Conservation (phyloP, 37 sponge, comb jelly and placozoan genomes). For the Dysidea cf. avara region DNA sequence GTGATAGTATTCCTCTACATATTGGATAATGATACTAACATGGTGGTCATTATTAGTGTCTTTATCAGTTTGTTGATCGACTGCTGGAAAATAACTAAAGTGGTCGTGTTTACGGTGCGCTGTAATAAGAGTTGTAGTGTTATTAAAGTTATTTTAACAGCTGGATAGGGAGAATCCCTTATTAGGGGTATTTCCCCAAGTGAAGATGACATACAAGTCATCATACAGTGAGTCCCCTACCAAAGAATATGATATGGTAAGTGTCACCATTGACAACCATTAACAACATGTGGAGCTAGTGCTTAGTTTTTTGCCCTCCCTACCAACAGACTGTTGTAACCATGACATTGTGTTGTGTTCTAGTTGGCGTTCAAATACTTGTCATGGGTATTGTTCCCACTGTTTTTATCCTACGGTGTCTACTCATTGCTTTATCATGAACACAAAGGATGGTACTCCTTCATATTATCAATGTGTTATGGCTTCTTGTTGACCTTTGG, state of each 20-base stretch:
- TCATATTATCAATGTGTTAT: slow-evolving; percentile 86
- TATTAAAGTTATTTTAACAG: too few relatives aligned
- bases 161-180: slow-evolving; percentile 63
- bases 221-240: slow-evolving; percentile 92
- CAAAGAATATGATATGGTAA: slow-evolving; percentile 89
- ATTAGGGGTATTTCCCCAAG: slow-evolving; percentile 74
- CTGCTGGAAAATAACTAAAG: slow-evolving; percentile 97
- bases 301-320: too few relatives aligned
- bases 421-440: slow-evolving; percentile 98
- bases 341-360: too few relatives aligned
- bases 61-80: slow-evolving; percentile 89
- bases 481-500: slow-evolving; percentile 98
- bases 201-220: slow-evolving; percentile 68
- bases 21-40: slow-evolving; percentile 95
- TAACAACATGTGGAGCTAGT: too few relatives aligned
- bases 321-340: too few relatives aligned
- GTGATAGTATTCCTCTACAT: slow-evolving; percentile 94
- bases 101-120: slow-evolving; percentile 67
- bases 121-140: too few relatives aligned
- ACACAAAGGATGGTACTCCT: slow-evolving; percentile 99
- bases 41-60: slow-evolving; percentile 79
- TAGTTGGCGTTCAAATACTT: slow-evolving; percentile 97
- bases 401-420: slow-evolving; percentile 88
- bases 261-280: too few relatives aligned
- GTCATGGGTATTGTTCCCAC: slow-evolving; percentile 86